Evolutionary conservation across 1,140 invertebrate species (phyloP).

Genomic region (Hypsibius dujardini): DNA sequence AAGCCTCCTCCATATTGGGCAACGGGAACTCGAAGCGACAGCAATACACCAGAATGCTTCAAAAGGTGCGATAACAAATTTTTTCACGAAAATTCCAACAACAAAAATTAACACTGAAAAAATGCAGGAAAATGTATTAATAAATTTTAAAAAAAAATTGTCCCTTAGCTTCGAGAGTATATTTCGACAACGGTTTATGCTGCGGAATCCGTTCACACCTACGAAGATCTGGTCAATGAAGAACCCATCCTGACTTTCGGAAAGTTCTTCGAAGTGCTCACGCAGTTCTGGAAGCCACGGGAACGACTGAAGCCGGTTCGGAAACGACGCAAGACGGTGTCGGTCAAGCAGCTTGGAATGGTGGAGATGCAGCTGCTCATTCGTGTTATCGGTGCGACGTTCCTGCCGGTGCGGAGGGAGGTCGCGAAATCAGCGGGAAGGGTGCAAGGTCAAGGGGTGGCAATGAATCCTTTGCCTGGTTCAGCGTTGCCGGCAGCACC

Average conservation of each 20-base stretch:
- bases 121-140: no score
- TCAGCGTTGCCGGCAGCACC: no score
- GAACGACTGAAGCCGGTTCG: not conserved
- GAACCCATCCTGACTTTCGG: conserved; percentile 13
- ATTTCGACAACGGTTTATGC: not conserved
- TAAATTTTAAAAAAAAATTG: not conserved
- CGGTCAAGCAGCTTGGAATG: not conserved
- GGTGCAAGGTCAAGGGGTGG: no score
- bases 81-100: no score
- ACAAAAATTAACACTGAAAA: not conserved
- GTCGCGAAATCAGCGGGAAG: no score
- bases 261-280: not conserved
- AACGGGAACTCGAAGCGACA: not conserved
- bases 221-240: conserved; percentile 5
- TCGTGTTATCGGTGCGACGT: not conserved
- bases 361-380: not conserved
- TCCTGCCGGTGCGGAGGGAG: not conserved
- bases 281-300: not conserved
- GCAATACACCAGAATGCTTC: not conserved
- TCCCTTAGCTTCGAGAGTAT: not conserved
- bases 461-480: no score
- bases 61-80: no score
- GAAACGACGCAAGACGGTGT: not conserved
- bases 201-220: not conserved
- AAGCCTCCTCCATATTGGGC: not conserved